Conservation (phyloP, 2,797 vertebrate species). For the Poecilia velifera region DNA sequence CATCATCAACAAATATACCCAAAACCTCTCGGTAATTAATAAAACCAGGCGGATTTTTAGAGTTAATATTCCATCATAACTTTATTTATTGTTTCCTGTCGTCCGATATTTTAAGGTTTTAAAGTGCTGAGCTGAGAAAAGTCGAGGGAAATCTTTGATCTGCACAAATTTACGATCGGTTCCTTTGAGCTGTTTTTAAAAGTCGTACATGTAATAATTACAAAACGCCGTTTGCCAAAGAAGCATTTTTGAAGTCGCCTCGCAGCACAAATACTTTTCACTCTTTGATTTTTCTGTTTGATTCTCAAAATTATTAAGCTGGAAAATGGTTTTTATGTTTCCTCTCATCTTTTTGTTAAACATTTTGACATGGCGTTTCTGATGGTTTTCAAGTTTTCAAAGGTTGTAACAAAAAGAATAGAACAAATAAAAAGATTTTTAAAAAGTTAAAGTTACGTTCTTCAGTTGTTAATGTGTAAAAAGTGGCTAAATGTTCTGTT, state of each 20-base stretch:
- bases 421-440: neutral
- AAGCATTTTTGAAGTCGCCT: neutral
- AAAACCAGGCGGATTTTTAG: neutral
- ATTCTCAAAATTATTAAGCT: neutral
- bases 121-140: slow-evolving; percentile 10
- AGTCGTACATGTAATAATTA: neutral
- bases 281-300: neutral
- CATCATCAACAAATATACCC: neutral
- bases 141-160: neutral
- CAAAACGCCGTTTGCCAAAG: neutral
- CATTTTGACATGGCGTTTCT: neutral
- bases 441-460: neutral
- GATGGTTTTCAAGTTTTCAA: neutral
- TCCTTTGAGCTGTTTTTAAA: neutral
- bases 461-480: neutral
- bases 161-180: neutral
- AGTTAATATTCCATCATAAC: neutral
- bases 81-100: slow-evolving; percentile 17
- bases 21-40: neutral
- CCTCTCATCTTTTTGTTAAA: neutral
- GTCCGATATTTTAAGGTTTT: slow-evolving; percentile 4
- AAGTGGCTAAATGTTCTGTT: neutral
- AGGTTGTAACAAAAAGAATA: neutral
- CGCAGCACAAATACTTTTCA: neutral
- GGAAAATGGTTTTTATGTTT: neutral